Conservation (phyloP, 2,797 vertebrate genomes). For the Phyllotis vaccarum region DNA sequence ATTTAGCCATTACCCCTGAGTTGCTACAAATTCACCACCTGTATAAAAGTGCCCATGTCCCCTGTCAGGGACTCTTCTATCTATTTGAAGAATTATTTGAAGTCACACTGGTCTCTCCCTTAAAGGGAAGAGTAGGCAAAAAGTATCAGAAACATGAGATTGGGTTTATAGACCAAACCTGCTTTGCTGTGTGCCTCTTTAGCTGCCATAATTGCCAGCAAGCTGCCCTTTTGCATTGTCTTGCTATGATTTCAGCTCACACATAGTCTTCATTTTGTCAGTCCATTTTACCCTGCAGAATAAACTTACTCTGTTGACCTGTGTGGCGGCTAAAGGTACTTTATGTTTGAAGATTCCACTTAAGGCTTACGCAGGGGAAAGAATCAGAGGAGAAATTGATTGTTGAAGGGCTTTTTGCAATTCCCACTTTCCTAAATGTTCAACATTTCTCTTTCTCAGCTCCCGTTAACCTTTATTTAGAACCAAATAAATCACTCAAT, state of each 20-base stretch:
- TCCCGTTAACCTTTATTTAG: constrained; percentile 66
- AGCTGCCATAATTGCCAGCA: too few relatives aligned
- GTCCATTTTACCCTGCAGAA: not conserved
- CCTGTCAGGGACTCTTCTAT: not conserved
- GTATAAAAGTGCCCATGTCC: not conserved
- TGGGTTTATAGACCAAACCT: not conserved
- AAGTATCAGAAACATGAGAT: not conserved
- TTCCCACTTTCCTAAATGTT: constrained; percentile 45
- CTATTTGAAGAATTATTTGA: not conserved
- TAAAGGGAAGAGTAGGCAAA: not conserved
- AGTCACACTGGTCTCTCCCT: not conserved
- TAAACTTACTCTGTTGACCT: constrained; percentile 8
- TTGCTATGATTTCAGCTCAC: not conserved
- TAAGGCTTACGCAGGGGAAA: not conserved
- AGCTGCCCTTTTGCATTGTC: not conserved
- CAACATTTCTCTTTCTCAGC: constrained; percentile 65
- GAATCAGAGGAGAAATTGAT: constrained; percentile 51
- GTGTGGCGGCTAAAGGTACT: not conserved
- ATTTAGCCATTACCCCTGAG: not conserved
- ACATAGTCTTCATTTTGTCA: constrained; percentile 4
- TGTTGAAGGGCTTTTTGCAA: constrained; percentile 41
- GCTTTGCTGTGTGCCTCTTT: not conserved
- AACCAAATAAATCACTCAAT: constrained; percentile 67
- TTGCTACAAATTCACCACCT: not conserved
- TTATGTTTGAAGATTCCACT: constrained; percentile 42